Percentiles rank a stretch among this genome's conserved stretches.
phyloP scores from a whole-genome alignment of 2,113 vertebrate species.

The Scortum barcoo region DNA sequence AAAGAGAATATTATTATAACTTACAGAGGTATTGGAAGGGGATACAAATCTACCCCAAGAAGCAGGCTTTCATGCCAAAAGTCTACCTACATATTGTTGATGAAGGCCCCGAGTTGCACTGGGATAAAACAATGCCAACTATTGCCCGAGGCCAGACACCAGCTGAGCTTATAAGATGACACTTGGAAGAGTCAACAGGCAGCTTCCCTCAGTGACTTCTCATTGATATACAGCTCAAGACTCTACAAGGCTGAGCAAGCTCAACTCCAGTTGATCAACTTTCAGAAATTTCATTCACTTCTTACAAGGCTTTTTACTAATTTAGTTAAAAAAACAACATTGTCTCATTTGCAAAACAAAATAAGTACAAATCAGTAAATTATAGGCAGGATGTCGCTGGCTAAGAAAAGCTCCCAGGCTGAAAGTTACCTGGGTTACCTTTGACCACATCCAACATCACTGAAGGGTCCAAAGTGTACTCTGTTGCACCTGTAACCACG shows the following conservation, averaged over 20 bases:
- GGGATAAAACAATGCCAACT: slow-evolving; percentile 29
- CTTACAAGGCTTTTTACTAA: slow-evolving; percentile 8
- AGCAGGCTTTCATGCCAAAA: slow-evolving; percentile 12
- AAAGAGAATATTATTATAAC: slow-evolving; percentile 9
- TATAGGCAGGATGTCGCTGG: neutral
- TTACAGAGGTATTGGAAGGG: neutral
- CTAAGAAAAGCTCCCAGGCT: neutral
- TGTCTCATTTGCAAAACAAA: slow-evolving; percentile 20
- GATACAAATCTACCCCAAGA: neutral
- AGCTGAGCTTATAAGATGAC: slow-evolving; percentile 27
- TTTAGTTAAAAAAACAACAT: slow-evolving; percentile 28
- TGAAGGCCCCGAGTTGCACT: neutral
- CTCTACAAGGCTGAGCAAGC: neutral
- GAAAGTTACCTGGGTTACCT: neutral
- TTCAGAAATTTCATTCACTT: slow-evolving; percentile 14
- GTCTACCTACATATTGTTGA: slow-evolving; percentile 24
- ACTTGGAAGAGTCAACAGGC: slow-evolving; percentile 32
- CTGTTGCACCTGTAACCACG: neutral
- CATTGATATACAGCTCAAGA: slow-evolving; percentile 21
- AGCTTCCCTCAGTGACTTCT: neutral
- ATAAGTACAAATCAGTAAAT: slow-evolving; percentile 8
- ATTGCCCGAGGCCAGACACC: slow-evolving; percentile 29
- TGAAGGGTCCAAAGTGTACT: neutral
- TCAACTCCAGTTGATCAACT: slow-evolving; percentile 23
- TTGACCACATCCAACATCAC: neutral